phyloP scores from a whole-genome alignment of 2,888 invertebrate species.

The Diarsia brunnea region DNA sequence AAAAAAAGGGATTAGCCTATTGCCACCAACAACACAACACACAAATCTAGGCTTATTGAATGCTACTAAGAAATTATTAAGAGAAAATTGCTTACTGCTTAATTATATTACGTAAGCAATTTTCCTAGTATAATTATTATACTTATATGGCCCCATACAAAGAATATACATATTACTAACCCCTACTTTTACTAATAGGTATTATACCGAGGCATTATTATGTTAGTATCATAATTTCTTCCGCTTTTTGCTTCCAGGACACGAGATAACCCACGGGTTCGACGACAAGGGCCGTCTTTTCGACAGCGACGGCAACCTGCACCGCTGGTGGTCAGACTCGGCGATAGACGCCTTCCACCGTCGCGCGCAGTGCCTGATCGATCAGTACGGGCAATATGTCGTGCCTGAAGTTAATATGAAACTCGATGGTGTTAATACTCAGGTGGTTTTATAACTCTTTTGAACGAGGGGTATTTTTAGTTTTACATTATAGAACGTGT shows the following conservation, averaged over 20 bases:
- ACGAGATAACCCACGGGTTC: conserved; percentile 97
- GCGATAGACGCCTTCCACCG: conserved; percentile 94
- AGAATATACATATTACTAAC: too few species aligned
- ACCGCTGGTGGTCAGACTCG: conserved; percentile 95
- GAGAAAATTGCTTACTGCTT: too few species aligned
- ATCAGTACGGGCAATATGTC: conserved; percentile 96
- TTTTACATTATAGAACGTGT: neutral
- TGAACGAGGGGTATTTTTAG: neutral
- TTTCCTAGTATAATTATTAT: too few species aligned
- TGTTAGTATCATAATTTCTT: neutral
- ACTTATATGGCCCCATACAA: too few species aligned
- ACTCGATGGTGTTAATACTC: conserved; percentile 95
- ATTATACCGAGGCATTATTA: neutral
- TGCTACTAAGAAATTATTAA: too few species aligned
- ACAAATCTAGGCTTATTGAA: too few species aligned
- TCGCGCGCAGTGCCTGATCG: conserved; percentile 95
- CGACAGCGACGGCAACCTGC: conserved; percentile 97
- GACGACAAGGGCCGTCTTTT: conserved; percentile 97
- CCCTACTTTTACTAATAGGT: too few species aligned
- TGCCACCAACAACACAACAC: too few species aligned
- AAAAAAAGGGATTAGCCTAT: too few species aligned
- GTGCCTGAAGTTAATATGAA: conserved; percentile 95
- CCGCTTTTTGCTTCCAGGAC: conserved; percentile 85
- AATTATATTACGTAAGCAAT: too few species aligned
- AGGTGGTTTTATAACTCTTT: conserved; percentile 79